Base-by-base conservation (phyloP, 2,888 invertebrate species). In the Parnassius orleans region DNA sequence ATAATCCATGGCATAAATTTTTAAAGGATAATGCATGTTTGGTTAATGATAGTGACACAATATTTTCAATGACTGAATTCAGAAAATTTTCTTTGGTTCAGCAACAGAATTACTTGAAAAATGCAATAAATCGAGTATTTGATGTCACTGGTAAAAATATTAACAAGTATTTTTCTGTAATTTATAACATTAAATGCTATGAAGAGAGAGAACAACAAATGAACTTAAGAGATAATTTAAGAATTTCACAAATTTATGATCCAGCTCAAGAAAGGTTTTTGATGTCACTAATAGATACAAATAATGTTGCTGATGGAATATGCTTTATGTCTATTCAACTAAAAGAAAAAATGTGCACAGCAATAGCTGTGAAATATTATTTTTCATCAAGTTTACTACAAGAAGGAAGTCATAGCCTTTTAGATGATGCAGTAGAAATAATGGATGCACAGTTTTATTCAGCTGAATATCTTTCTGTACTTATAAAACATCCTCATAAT, bases 391-490 rank as follows among this genome's bases (percentile, higher is more conserved):
- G 76, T 69, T 78, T 88, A 63, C 74, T 92, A 48, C 79, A 84
- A 47, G 85, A 87, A 52, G 74, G 66, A 46, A 77, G 72, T 66
- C 72, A 72, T 54, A 76, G 78, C 15, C 56, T 65, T 33, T 68
- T 65, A 50, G 76, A 79, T 41, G 77, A 82, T 43, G 78, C 87
- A 66, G 80, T 94, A 64, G 76, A 85, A 61, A 87, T 96, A 53
- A 81, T 94, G 41, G 96, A 97, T 80, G 77, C 96, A 41, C 95
- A 96, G 77, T 96, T 96, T 82, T 97, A 97, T 83, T 95, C 95
- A 0, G 77, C 92, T 53, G 94, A 94, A 65, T 94, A 94, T 60
- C 78, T 97, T 19, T 96, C 97, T n/a, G 81, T 97, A 43, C 83
- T 97, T 15, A 81, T 95, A 14, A 93, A 94, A 79, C 93, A 94